Base-by-base conservation (phyloP, 2,888 invertebrate species). In the Pantelozetes paolii region DNA sequence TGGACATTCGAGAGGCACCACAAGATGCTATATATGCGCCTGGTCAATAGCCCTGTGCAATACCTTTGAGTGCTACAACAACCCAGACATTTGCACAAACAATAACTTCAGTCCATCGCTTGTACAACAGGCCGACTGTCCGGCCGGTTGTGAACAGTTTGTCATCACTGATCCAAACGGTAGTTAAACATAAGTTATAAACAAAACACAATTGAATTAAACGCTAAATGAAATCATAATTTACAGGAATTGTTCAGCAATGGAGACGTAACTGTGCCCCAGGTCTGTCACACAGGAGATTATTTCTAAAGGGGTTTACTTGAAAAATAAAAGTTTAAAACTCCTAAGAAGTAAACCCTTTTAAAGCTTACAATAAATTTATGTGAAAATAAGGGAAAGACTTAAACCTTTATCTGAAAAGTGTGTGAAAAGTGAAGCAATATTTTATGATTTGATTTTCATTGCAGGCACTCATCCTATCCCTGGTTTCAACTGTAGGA, bases 111-210 rank as follows among this genome's bases (percentile, higher is more conserved):
- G 45, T 18, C 67, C 71, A 40, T 57, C 48, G 15, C 20, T 45
- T 18, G 75, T 75, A 28, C 71, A 70, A 62, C 71, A 71, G 67
- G 67, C 70, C 26, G 75, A 75, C 28, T 75, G 75, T 75, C 74
- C 75, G 26, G 70, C 71, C 6, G 71, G 71, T 23, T 75, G 75
- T 75, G 75, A 75, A 36, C 75, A 75, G 28, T 64, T 62, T 45
- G 57, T 74, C 36, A 57, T 74, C 6, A 75, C 74, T n/a, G 75
- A 75, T 72, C 74, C 75, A 30, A 75, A 64, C 18, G 75, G 75
- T 71, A 36, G 9, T 36, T n/a, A n/a, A n/a, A n/a, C n/a, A n/a
- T 15, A 48, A n/a, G 15, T 48, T 9, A 48, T 48, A n/a, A 9
- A 48, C 5, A 48, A 48, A 48, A 48, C 3, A n/a, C 15, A 71